Percentiles rank a stretch among this genome's conserved stretches.
Evolutionary conservation across 2,113 vertebrate genomes (phyloP).

Genomic region (Antechinus flavipes): DNA sequence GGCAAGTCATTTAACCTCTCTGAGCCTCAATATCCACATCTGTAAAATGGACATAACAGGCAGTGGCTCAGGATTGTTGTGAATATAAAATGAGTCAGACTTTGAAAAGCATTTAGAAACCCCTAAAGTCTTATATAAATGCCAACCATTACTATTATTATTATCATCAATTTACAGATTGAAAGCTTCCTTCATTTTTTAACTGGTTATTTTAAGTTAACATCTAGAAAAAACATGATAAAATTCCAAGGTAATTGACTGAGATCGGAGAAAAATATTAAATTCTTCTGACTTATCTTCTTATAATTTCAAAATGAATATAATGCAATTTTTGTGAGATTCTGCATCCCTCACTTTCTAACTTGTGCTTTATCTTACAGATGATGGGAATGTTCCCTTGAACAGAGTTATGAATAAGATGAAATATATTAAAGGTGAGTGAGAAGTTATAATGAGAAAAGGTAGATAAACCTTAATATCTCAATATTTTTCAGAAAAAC

Average conservation of each 20-base stretch:
- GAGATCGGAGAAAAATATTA: not conserved
- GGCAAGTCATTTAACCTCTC: not conserved
- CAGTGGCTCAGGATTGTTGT: not conserved
- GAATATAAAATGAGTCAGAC: not conserved
- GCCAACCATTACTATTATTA: not conserved
- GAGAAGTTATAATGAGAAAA: slow-evolving; percentile 1
- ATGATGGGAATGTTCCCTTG: slow-evolving; percentile 28
- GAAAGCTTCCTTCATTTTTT: not conserved
- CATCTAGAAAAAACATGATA: slow-evolving; percentile 8
- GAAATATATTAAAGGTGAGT: slow-evolving; percentile 44
- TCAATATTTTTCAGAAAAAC: slow-evolving; percentile 14
- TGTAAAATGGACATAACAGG: not conserved
- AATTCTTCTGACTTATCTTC: slow-evolving; percentile 27
- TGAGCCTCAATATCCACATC: not conserved
- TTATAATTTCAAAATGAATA: slow-evolving; percentile 24
- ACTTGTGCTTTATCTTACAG: slow-evolving; percentile 45
- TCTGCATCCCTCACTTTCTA: not conserved
- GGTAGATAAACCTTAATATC: slow-evolving; percentile 43
- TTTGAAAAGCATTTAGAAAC: not conserved
- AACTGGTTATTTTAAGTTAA: not conserved
- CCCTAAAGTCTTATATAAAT: not conserved
- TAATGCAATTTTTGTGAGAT: not conserved
- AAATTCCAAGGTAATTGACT: not conserved
- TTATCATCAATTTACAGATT: not conserved
- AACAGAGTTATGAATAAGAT: slow-evolving; percentile 31